A percentile compares a stretch with the other conserved stretches of the same genome.
These are phyloP conservation scores for Campylomormyrus numenius DNA, from an alignment of 2,113 vertebrate species.

Conservation along the genomic window DNA sequence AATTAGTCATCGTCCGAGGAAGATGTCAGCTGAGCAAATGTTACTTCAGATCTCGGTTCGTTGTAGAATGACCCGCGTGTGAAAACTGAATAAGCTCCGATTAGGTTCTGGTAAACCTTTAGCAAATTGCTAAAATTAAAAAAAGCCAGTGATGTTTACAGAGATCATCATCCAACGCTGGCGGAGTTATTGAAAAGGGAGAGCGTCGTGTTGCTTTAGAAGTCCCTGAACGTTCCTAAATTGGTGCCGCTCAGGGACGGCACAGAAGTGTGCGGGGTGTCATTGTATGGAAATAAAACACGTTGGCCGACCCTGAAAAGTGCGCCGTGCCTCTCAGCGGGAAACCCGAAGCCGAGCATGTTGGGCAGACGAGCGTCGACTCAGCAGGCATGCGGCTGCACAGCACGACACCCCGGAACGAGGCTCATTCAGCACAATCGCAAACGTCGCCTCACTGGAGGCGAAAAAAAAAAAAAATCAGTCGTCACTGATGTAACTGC, in stretches of 20 bases:
- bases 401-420: not conserved
- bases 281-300: constrained; percentile 2
- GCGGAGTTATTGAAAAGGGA: not conserved
- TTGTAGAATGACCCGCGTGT: not conserved
- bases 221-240: not conserved
- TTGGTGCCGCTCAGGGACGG: not conserved
- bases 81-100: not conserved
- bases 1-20: not conserved
- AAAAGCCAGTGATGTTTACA: not conserved
- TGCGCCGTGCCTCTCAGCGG: not conserved
- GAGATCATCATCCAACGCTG: not conserved
- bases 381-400: not conserved
- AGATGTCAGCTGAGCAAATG: not conserved
- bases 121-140: not conserved
- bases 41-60: not conserved
- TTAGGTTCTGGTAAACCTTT: not conserved
- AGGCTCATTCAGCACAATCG: constrained; percentile 6
- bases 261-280: not conserved
- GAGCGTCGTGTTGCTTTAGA: not conserved
- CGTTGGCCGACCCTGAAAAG: not conserved
- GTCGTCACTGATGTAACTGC: not conserved
- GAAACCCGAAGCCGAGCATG: not conserved
- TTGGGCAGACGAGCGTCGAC: not conserved
- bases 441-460: not conserved
- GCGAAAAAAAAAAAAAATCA: not conserved